These are phyloP conservation scores for Cylas formicarius DNA, from an alignment of 1,140 invertebrate genomes.

Conservation along the genomic window DNA sequence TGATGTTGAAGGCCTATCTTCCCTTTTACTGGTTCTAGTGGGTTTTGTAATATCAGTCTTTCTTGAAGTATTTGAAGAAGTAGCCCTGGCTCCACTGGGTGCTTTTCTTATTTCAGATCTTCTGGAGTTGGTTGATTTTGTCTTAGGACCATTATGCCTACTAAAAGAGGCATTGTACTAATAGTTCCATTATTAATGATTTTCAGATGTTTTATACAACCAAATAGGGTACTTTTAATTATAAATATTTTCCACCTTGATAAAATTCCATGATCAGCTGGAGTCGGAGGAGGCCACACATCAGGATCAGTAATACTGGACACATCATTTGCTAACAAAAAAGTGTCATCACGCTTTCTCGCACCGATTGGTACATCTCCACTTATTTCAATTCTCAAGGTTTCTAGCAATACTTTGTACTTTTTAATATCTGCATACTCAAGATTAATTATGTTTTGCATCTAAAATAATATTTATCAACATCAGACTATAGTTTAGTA, in stretches of 20 bases:
- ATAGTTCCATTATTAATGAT: background rate
- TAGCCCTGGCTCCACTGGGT: constrained; percentile 25
- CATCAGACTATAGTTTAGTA: background rate
- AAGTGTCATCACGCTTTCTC: constrained; percentile 26
- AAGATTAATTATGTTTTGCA: constrained; percentile 79
- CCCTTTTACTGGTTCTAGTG: constrained; percentile 31
- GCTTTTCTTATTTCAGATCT: constrained; percentile 33
- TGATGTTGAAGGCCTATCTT: constrained; percentile 39
- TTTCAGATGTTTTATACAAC: background rate
- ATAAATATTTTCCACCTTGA: constrained; percentile 10
- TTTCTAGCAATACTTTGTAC: constrained; percentile 58
- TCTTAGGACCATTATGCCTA: constrained; percentile 29
- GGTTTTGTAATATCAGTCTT: constrained; percentile 23
- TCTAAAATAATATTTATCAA: constrained; percentile 46
- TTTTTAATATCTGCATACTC: constrained; percentile 90
- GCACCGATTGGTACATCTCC: constrained; percentile 36
- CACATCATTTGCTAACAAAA: constrained; percentile 49
- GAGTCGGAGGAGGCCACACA: constrained; percentile 85
- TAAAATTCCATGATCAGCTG: constrained; percentile 58
- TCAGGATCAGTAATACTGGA: constrained; percentile 73
- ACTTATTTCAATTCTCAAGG: constrained; percentile 31
- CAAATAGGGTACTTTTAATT: background rate
- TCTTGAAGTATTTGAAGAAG: constrained; percentile 28
- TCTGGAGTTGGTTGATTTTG: constrained; percentile 26
- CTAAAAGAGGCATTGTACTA: constrained; percentile 15